Base-by-base conservation (phyloP, 2,797 vertebrate species). In the Spea hammondii region DNA sequence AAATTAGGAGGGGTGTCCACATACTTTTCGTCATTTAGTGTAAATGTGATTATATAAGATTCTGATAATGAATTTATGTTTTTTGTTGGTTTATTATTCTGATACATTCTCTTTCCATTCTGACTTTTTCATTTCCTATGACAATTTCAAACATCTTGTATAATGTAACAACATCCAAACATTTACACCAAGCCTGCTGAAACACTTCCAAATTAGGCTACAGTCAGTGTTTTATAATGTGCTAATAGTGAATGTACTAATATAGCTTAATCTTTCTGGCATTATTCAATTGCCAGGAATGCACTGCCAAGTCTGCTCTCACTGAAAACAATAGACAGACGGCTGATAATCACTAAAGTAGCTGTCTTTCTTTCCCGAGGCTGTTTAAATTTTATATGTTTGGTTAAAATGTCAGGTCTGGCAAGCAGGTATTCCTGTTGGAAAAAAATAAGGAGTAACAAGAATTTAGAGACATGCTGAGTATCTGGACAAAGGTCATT, bases 171-270 rank as follows among this genome's bases (percentile, higher is more conserved):
- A 76, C 67, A 76, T 75, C n/a, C 77, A 70, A 83, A 84, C 70
- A 82, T 88, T 84, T 87, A 86, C 87, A 86, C 87, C 85, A 85
- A 83, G 85, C 50, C 65, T 4, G 84, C 81, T 86, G 85, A 83
- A 87, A 77, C 87, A 90, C 89, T 92, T 92, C 92, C 92, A 92
- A 93, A 93, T 92, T 92, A 92, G 92, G 92, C 84, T 88, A 89
- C 87, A 88, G 85, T 87, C 90, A 84, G 86, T 84, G 84, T 87
- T 86, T 87, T 78, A 85, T 85, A 86, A 85, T 73, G 84, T 87
- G 86, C 85, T 84, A 83, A 85, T 90, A 90, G 90, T 88, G 88
- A 88, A 89, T 87, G 87, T 85, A 86, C 87, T 88, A 86, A 70
- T 82, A 90, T 79, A 91, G 88, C 14, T 65, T 91, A 91, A 92